phyloP scores from a whole-genome alignment of 1,140 invertebrate species.

The Schlechtendalia chinensis region DNA sequence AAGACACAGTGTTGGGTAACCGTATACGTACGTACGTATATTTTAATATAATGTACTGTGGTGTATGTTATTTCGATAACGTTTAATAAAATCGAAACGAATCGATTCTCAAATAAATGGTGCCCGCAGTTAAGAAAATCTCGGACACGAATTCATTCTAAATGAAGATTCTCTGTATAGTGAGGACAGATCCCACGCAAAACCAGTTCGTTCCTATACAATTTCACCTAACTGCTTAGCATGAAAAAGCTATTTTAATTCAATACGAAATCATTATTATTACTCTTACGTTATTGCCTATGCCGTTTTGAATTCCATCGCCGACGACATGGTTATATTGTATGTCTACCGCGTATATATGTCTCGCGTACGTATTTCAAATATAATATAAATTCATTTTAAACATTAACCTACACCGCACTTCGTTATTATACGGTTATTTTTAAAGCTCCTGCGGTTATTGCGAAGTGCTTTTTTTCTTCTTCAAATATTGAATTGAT shows the following conservation, averaged over 20 bases:
- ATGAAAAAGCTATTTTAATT: slow-evolving; percentile 41
- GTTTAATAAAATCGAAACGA: not conserved
- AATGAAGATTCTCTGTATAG: slow-evolving; percentile 22
- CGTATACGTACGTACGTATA: not conserved
- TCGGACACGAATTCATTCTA: not conserved
- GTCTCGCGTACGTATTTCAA: not conserved
- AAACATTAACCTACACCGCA: not conserved
- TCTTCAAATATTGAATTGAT: too few species aligned
- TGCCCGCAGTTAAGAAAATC: not conserved
- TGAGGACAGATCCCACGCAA: slow-evolving; percentile 43
- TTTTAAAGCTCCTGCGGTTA: too few species aligned
- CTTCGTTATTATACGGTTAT: too few species aligned
- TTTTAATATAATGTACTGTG: not conserved
- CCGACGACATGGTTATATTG: slow-evolving; percentile 6
- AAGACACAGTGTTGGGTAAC: too few species aligned
- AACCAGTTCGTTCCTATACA: slow-evolving; percentile 28
- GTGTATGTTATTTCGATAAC: not conserved
- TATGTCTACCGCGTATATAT: not conserved
- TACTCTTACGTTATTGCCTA: slow-evolving; percentile 27
- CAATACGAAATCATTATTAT: slow-evolving; percentile 35
- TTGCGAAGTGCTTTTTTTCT: too few species aligned
- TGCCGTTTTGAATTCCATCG: slow-evolving; percentile 11
- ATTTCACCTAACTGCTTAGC: slow-evolving; percentile 43
- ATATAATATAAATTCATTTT: slow-evolving; percentile 19
- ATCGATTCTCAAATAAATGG: slow-evolving; percentile 9